Base-by-base conservation (phyloP, 2,113 vertebrate genomes). In the Nyctereutes procyonoides region DNA sequence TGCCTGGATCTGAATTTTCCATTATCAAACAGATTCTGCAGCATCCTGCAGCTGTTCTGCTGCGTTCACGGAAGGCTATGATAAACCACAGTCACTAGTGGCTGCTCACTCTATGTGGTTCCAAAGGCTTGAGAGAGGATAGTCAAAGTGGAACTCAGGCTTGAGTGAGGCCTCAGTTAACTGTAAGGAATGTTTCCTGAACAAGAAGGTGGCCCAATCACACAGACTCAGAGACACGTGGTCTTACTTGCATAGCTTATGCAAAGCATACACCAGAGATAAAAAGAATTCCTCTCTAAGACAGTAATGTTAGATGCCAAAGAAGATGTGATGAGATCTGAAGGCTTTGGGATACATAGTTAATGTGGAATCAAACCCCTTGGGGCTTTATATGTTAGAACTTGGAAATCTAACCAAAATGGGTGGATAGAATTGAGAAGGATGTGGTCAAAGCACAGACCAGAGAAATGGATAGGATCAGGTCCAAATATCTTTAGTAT, bases 1-100 rank as follows among this genome's bases (percentile, higher is more conserved):
- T 86, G 81, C 80, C 71, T 6, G 0, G 71, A 48, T 62, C 85
- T 85, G 94, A 58, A 28, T 90, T 97, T 97, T 96, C 93, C 95
- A 92, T 97, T 62, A 92, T 93, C 80, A 63, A 16, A 16, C 51
- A 19, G 53, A 80, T 38, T 32, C 89, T 43, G 20, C 67, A 48
- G 91, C 79, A n/a, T 80, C 88, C 74, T 56, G 83, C 58, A 95
- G 96, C 83, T 93, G 51, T 55, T 60, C 90, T 58, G 43, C 38
- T 20, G 62, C 35, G 26, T 51, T 79, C 56, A 77, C 30, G 1
- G 11, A 5, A n/a, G 83, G 14, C 43, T 16, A 7, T 62, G 71
- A 32, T 19, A 88, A 83, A 62, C 60, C 86, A 76, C 48, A 35
- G 24, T 43, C 17, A n/a, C 26, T n/a, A 3, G 19, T n/a, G 63